A percentile compares a stretch with the other conserved stretches of the same genome.
These are phyloP conservation scores for Trimorus sp. DNA, from an alignment of 2,888 invertebrate genomes.

Conservation along the genomic window DNA sequence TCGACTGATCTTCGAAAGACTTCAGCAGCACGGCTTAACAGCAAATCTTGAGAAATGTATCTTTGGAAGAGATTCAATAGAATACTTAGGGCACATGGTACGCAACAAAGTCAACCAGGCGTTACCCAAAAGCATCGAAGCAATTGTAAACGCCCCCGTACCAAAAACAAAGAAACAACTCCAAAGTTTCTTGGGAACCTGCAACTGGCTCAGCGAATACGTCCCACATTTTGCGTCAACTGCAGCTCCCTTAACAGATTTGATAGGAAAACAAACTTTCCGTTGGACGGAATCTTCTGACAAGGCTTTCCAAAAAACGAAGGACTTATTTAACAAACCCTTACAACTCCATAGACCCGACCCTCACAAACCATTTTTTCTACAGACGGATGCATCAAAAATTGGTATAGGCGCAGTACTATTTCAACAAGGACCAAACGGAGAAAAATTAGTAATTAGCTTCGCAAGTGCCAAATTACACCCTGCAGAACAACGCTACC, in stretches of 20 bases:
- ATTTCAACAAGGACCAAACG: slow-evolving; percentile 7
- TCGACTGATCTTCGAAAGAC: slow-evolving; percentile 10
- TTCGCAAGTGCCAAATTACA: slow-evolving; percentile 54
- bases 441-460: slow-evolving; percentile 32
- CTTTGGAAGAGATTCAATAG: slow-evolving; percentile 14
- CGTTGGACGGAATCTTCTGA: background rate
- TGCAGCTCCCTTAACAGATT: background rate
- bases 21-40: slow-evolving; percentile 14
- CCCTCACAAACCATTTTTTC: background rate
- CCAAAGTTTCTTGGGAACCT: slow-evolving; percentile 29
- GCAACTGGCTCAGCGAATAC: slow-evolving; percentile 49
- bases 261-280: background rate
- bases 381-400: slow-evolving; percentile 36
- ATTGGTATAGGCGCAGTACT: slow-evolving; percentile 33
- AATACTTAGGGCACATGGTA: slow-evolving; percentile 30
- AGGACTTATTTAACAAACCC: background rate
- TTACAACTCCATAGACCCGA: background rate
- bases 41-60: slow-evolving; percentile 14
- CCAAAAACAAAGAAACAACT: slow-evolving; percentile 21
- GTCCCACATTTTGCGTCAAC: background rate
- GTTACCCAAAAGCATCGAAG: slow-evolving; percentile 16
- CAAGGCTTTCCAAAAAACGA: background rate
- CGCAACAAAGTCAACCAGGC: slow-evolving; percentile 13
- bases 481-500: slow-evolving; percentile 45
- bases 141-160: background rate